phyloP scores from a whole-genome alignment of 2,113 vertebrate genomes.

The Thunnus thynnus region DNA sequence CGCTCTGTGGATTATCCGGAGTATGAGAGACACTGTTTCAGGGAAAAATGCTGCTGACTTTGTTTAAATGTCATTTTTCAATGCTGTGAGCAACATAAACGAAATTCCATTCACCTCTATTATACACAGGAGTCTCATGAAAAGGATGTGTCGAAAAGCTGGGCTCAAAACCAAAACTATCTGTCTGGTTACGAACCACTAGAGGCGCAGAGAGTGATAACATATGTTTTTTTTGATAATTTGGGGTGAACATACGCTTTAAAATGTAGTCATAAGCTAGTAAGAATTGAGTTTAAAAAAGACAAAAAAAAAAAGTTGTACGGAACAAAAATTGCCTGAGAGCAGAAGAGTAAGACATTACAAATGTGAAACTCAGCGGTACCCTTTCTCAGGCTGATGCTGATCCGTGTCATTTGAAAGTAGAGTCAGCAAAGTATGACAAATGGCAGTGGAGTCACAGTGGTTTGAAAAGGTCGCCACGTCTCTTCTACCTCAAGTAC shows the following conservation, averaged over 20 bases:
- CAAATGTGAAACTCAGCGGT: constrained; percentile 48
- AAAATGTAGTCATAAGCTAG: not conserved
- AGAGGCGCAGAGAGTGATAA: not conserved
- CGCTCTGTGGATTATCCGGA: no score
- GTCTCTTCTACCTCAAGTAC: constrained; percentile 52
- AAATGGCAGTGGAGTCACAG: constrained; percentile 62
- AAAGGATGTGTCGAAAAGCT: no score
- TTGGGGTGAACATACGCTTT: not conserved
- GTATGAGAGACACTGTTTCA: no score
- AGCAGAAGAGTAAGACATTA: constrained; percentile 28
- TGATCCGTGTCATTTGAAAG: constrained; percentile 69
- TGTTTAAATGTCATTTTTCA: no score
- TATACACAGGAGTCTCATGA: no score
- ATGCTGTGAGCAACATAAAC: not conserved
- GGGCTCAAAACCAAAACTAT: not conserved
- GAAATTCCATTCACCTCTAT: no score
- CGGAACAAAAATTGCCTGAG: not conserved
- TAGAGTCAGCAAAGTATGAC: constrained; percentile 69
- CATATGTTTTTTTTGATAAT: not conserved
- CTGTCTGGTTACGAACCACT: not conserved
- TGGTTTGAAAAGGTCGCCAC: constrained; percentile 68
- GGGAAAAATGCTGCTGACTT: no score
- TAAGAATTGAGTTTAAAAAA: not conserved
- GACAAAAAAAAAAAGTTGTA: constrained; percentile 7
- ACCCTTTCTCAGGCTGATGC: constrained; percentile 44